Evolutionary conservation across 2,113 vertebrate genomes (phyloP), one percentile per base, ranked within the genome.

Genomic region (Plecotus auritus): DNA sequence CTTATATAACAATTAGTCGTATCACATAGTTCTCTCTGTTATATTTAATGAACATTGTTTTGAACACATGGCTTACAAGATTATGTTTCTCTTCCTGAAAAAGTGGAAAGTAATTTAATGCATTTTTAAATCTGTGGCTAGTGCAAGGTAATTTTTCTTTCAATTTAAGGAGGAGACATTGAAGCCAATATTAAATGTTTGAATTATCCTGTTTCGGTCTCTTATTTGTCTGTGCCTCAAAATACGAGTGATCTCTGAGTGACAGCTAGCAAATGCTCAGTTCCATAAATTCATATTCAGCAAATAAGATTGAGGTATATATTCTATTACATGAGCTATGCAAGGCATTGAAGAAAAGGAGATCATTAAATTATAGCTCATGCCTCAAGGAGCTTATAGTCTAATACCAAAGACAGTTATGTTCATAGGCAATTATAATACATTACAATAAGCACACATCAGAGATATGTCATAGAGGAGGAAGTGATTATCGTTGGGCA

Each of bases 91-190:
- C 20, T 70, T 93, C 14, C 56, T 51, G 9, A 13, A 67, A 94
- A 95, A 93, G 14, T 78, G 2, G 26, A 13, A 61, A 67, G 76
- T 85, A 40, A 67, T 87, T 93, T 93, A 91, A 88, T 82, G 85
- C 82, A 86, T 70, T 82, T 92, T 85, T 76, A 88, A 87, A 80
- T 85, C 61, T 76, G 22, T 89, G 22, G 32, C 37, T 89, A 83
- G 2, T 93, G 37, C 20, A 87, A 93, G 32, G 1, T 61, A 70
- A 66, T 91, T 94, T 66, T 94, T 72, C 92, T 93, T 92, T 85
- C 37, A 87, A 2, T 67, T 83, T 94, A 37, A 72, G 5, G 23
- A 3, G 69, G 72, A 94, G 4, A 95, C 3, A 42, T 6, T 73
- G 5, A 0, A 77, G 45, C 72, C n/a, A 49, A 17, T 69, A 40